Evolutionary conservation across 2,113 vertebrate genomes (phyloP).

Genomic region (Arizona elegans): DNA sequence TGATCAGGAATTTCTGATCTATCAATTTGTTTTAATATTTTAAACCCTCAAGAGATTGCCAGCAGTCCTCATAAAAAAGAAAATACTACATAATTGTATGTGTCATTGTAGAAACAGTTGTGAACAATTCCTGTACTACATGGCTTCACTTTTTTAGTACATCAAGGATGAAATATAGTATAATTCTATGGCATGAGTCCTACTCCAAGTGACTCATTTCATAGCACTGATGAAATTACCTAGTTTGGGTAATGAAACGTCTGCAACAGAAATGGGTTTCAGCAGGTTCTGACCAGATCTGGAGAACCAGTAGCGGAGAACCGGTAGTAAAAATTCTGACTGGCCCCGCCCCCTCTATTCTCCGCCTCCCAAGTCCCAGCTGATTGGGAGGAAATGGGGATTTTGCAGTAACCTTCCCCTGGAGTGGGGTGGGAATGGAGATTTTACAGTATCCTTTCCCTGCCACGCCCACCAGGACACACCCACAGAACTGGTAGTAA

Average conservation of each 20-base stretch:
- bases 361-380: too few relatives aligned
- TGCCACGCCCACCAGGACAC: too few relatives aligned
- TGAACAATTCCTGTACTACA: background rate
- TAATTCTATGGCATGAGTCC: background rate
- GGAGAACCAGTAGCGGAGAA: too few relatives aligned
- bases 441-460: too few relatives aligned
- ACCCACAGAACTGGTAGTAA: too few relatives aligned
- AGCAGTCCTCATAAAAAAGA: background rate
- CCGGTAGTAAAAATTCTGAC: too few relatives aligned
- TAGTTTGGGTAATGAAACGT: background rate
- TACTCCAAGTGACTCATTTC: constrained; percentile 4
- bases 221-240: background rate
- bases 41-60: background rate
- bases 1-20: background rate
- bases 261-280: background rate
- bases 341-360: too few relatives aligned
- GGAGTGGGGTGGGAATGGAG: too few relatives aligned
- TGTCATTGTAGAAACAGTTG: background rate
- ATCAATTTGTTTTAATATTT: background rate
- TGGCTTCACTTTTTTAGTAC: background rate
- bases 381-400: too few relatives aligned
- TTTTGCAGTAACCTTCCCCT: too few relatives aligned
- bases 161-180: background rate
- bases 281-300: too few relatives aligned
- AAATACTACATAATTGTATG: background rate